These are phyloP conservation scores for Novumbra hubbsi DNA, from an alignment of 2,797 vertebrate genomes.

Conservation along the genomic window DNA sequence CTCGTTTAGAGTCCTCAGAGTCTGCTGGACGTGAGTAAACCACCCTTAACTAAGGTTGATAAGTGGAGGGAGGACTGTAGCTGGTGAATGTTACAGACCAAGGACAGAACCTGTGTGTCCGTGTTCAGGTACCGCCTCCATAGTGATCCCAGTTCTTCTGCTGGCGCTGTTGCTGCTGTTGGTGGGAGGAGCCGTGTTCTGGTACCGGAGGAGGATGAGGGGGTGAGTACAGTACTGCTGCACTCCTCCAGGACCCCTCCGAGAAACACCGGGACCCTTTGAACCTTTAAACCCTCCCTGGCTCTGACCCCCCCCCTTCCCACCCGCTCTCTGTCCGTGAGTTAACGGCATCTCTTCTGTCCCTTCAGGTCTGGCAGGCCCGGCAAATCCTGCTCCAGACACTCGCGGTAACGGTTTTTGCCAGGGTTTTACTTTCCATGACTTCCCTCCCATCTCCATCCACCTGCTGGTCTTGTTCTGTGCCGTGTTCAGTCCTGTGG, in stretches of 20 bases:
- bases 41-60: neutral
- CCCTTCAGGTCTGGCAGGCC: constrained; percentile 76
- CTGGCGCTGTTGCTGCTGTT: constrained; percentile 82
- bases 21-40: constrained; percentile 77
- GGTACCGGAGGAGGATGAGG: constrained; percentile 89
- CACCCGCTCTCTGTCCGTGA: constrained; percentile 19
- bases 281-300: neutral
- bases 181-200: constrained; percentile 78
- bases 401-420: constrained; percentile 76
- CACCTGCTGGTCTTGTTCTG: constrained; percentile 52
- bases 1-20: constrained; percentile 32
- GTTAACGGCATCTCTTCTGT: constrained; percentile 68
- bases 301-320: neutral
- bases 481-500: constrained; percentile 59
- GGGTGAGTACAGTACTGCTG: constrained; percentile 79
- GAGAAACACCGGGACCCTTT: neutral
- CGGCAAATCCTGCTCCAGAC: constrained; percentile 71
- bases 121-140: constrained; percentile 81
- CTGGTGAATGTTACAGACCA: neutral
- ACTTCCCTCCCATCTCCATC: constrained; percentile 31
- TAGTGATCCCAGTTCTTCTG: constrained; percentile 82
- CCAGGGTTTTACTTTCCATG: constrained; percentile 54
- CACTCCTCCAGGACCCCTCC: neutral
- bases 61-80: neutral
- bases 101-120: constrained; percentile 30